A percentile compares a stretch with the other conserved stretches of the same genome.
These are phyloP conservation scores for Myiotriccus ornatus DNA, from an alignment of 2,797 vertebrate species.

Conservation along the genomic window DNA sequence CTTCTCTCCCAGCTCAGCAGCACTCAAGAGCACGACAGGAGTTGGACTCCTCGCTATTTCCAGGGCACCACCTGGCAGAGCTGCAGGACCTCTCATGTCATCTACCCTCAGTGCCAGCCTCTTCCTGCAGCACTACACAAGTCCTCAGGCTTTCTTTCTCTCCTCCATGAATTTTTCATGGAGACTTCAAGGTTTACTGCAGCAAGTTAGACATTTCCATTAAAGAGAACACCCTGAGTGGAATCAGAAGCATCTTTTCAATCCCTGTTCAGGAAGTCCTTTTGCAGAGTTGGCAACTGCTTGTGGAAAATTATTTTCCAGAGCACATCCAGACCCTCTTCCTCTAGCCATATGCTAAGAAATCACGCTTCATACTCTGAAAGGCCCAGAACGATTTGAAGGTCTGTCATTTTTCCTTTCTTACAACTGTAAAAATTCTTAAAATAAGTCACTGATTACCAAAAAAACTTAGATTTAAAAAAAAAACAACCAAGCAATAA, in stretches of 20 bases:
- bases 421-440: constrained; percentile 32
- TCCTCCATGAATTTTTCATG: constrained; percentile 39
- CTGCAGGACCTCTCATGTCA: background rate
- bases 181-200: constrained; percentile 23
- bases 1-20: background rate
- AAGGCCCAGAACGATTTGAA: background rate
- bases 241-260: constrained; percentile 34
- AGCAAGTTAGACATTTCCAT: constrained; percentile 32
- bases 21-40: background rate
- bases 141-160: background rate
- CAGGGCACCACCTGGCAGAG: constrained; percentile 19
- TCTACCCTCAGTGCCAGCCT: background rate
- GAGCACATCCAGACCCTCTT: constrained; percentile 34
- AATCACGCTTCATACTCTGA: background rate
- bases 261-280: constrained; percentile 17
- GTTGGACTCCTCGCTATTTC: background rate
- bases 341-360: constrained; percentile 42
- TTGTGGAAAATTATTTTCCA: constrained; percentile 61
- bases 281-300: constrained; percentile 53
- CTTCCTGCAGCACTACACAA: background rate
- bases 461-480: background rate
- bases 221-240: constrained; percentile 6
- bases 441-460: background rate
- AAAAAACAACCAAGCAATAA: background rate
- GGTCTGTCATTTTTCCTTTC: constrained; percentile 44